These are phyloP conservation scores for Anguilla rostrata DNA, from an alignment of 2,113 vertebrate species.

Conservation along the genomic window DNA sequence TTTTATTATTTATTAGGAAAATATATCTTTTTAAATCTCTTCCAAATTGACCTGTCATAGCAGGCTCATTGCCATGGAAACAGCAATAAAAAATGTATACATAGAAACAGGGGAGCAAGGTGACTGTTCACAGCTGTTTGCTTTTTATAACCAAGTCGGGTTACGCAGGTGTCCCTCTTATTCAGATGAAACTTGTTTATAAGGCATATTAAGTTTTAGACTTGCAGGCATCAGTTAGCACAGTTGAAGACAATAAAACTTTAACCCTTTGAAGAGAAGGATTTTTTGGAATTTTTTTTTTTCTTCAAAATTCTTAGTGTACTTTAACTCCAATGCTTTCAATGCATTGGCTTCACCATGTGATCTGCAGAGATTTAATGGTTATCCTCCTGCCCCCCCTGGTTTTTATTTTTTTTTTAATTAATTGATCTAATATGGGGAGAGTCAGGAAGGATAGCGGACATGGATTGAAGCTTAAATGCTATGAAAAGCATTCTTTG, in stretches of 20 bases:
- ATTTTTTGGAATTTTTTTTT: too few relatives aligned
- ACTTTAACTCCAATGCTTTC: too few relatives aligned
- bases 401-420: too few relatives aligned
- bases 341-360: too few relatives aligned
- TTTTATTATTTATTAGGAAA: not conserved
- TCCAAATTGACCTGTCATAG: slow-evolving; percentile 43
- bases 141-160: not conserved
- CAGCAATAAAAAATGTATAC: slow-evolving; percentile 38
- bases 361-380: too few relatives aligned
- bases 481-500: too few relatives aligned
- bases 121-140: not conserved
- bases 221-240: slow-evolving; percentile 26
- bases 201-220: slow-evolving; percentile 35
- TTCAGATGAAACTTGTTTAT: slow-evolving; percentile 42
- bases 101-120: slow-evolving; percentile 20
- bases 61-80: slow-evolving; percentile 35
- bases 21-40: slow-evolving; percentile 18
- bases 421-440: too few relatives aligned
- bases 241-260: not conserved
- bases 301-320: too few relatives aligned
- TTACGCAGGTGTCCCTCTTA: slow-evolving; percentile 26
- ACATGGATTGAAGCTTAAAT: too few relatives aligned
- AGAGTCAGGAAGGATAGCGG: too few relatives aligned
- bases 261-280: not conserved
- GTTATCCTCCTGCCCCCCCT: too few relatives aligned